These are phyloP conservation scores for Salticus scenicus DNA, from an alignment of 2,888 invertebrate genomes.

Conservation along the genomic window DNA sequence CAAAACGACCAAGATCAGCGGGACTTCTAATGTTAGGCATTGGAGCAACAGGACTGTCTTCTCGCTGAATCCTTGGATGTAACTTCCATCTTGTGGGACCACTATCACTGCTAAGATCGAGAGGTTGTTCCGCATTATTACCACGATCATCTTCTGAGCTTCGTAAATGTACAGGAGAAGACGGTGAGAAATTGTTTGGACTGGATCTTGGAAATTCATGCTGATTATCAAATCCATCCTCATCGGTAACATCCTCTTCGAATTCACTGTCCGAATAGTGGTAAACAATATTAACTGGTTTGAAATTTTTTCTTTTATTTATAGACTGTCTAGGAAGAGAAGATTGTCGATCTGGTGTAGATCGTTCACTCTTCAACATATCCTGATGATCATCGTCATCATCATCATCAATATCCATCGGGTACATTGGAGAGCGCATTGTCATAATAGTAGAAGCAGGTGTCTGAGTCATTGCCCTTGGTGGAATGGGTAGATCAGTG, in stretches of 20 bases:
- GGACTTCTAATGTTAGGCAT: slow-evolving; percentile 31
- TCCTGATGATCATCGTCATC: slow-evolving; percentile 42
- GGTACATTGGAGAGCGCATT: slow-evolving; percentile 46
- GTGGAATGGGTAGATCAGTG: slow-evolving; percentile 24
- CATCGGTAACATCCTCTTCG: slow-evolving; percentile 72
- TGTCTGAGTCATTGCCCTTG: slow-evolving; percentile 28
- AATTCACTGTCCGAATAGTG: slow-evolving; percentile 70
- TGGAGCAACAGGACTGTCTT: slow-evolving; percentile 5
- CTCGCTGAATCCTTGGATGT: slow-evolving; percentile 20
- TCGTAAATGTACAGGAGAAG: slow-evolving; percentile 32
- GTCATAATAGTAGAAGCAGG: slow-evolving; percentile 33
- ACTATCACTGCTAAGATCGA: slow-evolving; percentile 60
- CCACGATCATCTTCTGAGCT: slow-evolving; percentile 38
- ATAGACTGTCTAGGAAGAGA: slow-evolving; percentile 73
- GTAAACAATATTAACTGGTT: slow-evolving; percentile 82
- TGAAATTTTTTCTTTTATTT: slow-evolving; percentile 87
- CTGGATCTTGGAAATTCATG: slow-evolving; percentile 33
- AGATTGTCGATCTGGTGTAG: slow-evolving; percentile 1
- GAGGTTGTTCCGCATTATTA: slow-evolving; percentile 49
- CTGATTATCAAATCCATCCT: slow-evolving; percentile 71
- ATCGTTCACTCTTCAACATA: slow-evolving; percentile 19
- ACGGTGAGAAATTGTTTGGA: slow-evolving; percentile 36
- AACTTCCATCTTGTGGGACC: slow-evolving; percentile 53
- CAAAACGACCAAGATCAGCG: slow-evolving; percentile 19
- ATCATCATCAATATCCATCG: slow-evolving; percentile 51